Base-by-base conservation (phyloP, 2,113 vertebrate genomes). In the Seriola rivoliana region DNA sequence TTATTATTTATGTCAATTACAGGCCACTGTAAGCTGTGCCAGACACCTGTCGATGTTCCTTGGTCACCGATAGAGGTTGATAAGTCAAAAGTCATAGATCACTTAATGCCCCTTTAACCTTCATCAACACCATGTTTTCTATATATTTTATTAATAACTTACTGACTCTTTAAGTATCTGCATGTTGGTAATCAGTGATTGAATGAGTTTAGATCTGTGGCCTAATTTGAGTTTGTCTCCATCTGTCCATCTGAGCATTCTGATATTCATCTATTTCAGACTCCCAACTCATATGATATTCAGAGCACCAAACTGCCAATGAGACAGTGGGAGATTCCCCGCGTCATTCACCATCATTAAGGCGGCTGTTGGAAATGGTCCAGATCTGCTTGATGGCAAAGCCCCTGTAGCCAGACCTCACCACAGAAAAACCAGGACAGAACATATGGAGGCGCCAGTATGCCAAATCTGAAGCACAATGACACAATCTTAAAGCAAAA, bases 331-430 rank as follows among this genome's bases (percentile, higher is more conserved):
- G 85, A 82, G 86, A 89, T 81, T 75, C 87, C 84, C 59, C 12
- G 34, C 60, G 38, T 88, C 88, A 73, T 72, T 85, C 55, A 48
- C 71, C 67, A 78, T 60, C 75, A 79, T 80, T 80, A 69, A 23
- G 36, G 44, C 38, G 0, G 59, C 71, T 81, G 66, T 78, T 83
- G 83, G 84, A 76, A 48, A 65, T 72, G 42, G 52, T 85, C 67
- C 84, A 91, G 78, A 88, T 85, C 79, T 80, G 78, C 84, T 90
- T 80, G 79, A 90, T 89, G 87, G 83, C 87, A 89, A 88, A 88
- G 64, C 63, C 82, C 83, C 84, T 88, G 58, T 79, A 92, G 83
- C 85, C 85, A 88, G 75, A 86, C 62, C 85, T 88, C 67, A 78
- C 78, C 84, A 85, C 23, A 84, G 76, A 84, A 67, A 86, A 89